Evolutionary conservation across 37 sponge, comb jelly and placozoan species (phyloP), one percentile per base, ranked within the genome.

Genomic region (Spongilla lacustris): DNA sequence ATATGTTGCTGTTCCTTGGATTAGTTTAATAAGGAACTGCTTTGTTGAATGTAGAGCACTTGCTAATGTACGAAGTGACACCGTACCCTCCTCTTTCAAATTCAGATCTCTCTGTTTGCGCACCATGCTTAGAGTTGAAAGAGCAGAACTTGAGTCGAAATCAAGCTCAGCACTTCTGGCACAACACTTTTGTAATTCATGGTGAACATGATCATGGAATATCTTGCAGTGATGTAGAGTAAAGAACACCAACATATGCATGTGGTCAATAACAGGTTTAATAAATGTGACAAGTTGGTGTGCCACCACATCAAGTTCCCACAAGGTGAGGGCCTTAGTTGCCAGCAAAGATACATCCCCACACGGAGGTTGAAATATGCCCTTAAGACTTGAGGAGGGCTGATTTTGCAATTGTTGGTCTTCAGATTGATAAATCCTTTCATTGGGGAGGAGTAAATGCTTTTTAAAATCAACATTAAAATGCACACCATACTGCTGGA

Each of bases 191-290:
- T 66, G 38, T 12, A 92, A 46, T 79, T 85, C 74, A 35, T 69
- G 33, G 29, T 84, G 72, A 26, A 90, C 82, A 66, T 94, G 84
- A 48, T 87, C 77, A 36, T 84, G 78, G 66, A 94, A 94, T 0
- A 94, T 81, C 27, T 84, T 85, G 34, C 94, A 87, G 12, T 87
- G 30, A 69, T 81, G 66, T 73, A 90, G 75, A 74, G 37, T 73
- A 75, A 94, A 94, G 50, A 90, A 89, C 26, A 89, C 81, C 19
- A 88, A 69, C 32, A 88, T 69, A 14, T 88, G 83, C 22, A 88
- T 11, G 37, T 82, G 74, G 6, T 81, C 72, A 21, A 31, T 23
- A 25, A 86, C 33, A 1, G 86, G 86, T 2, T 41, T 25, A 14
- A 86, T 28, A 21, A 86, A 68, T 32, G 77, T 24, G 0, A 69